These are phyloP conservation scores for Athalia cordata DNA, from an alignment of 2,888 invertebrate species.

Conservation along the genomic window DNA sequence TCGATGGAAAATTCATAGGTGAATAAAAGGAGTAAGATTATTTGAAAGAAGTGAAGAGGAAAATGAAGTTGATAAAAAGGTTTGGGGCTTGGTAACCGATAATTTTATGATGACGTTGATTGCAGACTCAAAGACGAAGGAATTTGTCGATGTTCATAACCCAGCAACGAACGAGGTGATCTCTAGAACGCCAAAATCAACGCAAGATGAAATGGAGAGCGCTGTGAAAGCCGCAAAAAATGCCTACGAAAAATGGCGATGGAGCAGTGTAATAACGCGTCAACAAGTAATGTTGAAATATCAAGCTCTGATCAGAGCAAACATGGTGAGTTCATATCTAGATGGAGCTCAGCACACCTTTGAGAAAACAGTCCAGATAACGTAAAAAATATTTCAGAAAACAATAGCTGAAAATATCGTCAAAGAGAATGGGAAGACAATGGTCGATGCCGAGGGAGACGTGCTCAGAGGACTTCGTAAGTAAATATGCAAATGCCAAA, in stretches of 20 bases:
- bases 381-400: conserved; percentile 74
- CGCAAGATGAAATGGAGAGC: conserved; percentile 89
- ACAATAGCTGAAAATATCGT: conserved; percentile 94
- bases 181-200: conserved; percentile 90
- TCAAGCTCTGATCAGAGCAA: conserved; percentile 70
- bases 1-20: conserved; percentile 91
- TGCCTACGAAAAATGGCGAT: conserved; percentile 87
- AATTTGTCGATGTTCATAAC: conserved; percentile 97
- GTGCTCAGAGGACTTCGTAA: conserved; percentile 97
- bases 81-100: no score
- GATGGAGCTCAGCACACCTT: conserved; percentile 29
- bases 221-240: conserved; percentile 91
- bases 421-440: conserved; percentile 97
- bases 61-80: no score
- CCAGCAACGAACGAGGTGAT: conserved; percentile 94
- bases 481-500: conserved; percentile 69
- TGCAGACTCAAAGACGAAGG: conserved; percentile 90
- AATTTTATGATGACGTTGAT: conserved; percentile 18
- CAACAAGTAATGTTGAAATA: conserved; percentile 94
- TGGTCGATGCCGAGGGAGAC: conserved; percentile 98
- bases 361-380: not conserved
- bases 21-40: conserved; percentile 47
- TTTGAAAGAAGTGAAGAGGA: no score
- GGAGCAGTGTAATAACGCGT: conserved; percentile 92
- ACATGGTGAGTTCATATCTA: conserved; percentile 68